phyloP scores from a whole-genome alignment of 2,797 vertebrate species.

The Podarcis siculus region DNA sequence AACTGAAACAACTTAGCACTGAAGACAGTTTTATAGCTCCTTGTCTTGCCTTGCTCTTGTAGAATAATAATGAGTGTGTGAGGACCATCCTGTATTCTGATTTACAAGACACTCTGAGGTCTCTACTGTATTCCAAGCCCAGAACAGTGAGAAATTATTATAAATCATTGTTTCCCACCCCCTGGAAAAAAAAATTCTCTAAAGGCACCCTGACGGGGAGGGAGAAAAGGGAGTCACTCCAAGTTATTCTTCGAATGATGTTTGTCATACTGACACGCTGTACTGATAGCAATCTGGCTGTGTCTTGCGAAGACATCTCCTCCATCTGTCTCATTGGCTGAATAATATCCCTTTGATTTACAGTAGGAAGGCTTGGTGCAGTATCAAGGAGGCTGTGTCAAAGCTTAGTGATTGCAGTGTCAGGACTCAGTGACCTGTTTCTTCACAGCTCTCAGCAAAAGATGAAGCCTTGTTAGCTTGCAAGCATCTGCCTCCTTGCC shows the following conservation, averaged over 20 bases:
- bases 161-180: slow-evolving; percentile 54
- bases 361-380: slow-evolving; percentile 21
- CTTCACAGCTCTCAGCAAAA: slow-evolving; percentile 11
- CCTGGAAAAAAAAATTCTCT: slow-evolving; percentile 43
- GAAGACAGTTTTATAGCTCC: slow-evolving; percentile 72
- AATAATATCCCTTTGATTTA: slow-evolving; percentile 52
- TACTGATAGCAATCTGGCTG: slow-evolving; percentile 35
- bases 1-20: slow-evolving; percentile 62
- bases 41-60: slow-evolving; percentile 62
- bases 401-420: slow-evolving; percentile 30
- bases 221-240: slow-evolving; percentile 52
- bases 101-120: slow-evolving; percentile 66
- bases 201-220: slow-evolving; percentile 59
- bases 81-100: slow-evolving; percentile 59
- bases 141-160: slow-evolving; percentile 64
- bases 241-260: slow-evolving; percentile 55
- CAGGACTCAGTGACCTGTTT: slow-evolving; percentile 28
- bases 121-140: slow-evolving; percentile 64
- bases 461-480: background rate
- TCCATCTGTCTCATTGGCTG: slow-evolving; percentile 42
- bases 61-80: slow-evolving; percentile 61
- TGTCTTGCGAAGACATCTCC: slow-evolving; percentile 34
- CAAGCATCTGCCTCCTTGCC: background rate
- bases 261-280: slow-evolving; percentile 64
- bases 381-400: slow-evolving; percentile 44